These are phyloP conservation scores for Drosophila insularis DNA, from an alignment of 1,140 invertebrate species.

Conservation along the genomic window DNA sequence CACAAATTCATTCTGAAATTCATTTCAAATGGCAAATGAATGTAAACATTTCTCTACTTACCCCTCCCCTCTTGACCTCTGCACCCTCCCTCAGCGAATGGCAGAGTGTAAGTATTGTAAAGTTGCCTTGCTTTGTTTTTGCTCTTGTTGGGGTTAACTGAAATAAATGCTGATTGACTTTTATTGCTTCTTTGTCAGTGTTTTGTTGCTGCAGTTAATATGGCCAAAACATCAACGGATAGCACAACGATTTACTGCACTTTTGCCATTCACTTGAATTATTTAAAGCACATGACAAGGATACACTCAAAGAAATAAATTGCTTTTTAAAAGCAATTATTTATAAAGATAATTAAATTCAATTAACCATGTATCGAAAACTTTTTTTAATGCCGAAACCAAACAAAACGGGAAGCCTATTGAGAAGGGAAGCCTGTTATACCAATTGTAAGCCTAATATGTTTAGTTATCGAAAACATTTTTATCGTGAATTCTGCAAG, in stretches of 20 bases:
- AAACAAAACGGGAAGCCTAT: not conserved
- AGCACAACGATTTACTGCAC: conserved; percentile 64
- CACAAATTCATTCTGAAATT: conserved; percentile 32
- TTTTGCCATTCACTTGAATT: conserved; percentile 56
- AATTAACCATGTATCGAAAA: not conserved
- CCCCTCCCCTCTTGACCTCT: conserved; percentile 12
- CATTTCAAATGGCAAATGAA: conserved; percentile 59
- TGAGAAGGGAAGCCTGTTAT: not conserved
- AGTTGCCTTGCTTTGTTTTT: conserved; percentile 37
- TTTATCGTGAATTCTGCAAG: not conserved
- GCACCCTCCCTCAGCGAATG: not conserved
- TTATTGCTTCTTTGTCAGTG: conserved; percentile 54
- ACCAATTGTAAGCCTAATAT: not conserved
- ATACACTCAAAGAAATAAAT: not conserved
- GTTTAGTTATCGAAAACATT: too few species aligned
- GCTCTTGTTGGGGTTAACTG: conserved; percentile 59
- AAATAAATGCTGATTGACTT: conserved; percentile 79
- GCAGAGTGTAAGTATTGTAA: not conserved
- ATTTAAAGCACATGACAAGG: conserved; percentile 46
- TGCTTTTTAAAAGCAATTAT: not conserved
- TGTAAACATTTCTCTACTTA: conserved; percentile 55
- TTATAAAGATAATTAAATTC: not conserved
- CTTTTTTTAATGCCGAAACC: not conserved
- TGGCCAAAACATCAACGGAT: conserved; percentile 56
- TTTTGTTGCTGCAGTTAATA: conserved; percentile 53